Conservation (phyloP, 2,113 vertebrate species). For the Lagenorhynchus albirostris region DNA sequence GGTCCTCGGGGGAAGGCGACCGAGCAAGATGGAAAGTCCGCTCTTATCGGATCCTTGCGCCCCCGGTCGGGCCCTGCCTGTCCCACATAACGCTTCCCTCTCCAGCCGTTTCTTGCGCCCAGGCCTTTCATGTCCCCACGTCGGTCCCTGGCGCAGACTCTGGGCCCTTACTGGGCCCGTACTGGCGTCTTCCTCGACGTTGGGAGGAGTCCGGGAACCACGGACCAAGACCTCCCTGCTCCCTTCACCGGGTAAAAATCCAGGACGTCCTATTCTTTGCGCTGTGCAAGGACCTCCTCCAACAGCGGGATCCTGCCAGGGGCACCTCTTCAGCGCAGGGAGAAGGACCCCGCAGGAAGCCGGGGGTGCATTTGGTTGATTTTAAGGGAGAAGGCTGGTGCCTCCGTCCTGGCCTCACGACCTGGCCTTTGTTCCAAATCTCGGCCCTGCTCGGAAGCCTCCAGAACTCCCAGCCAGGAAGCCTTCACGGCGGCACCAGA, state of each 20-base stretch:
- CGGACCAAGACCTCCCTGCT: neutral
- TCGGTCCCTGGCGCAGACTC: neutral
- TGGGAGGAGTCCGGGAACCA: neutral
- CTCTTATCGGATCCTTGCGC: neutral
- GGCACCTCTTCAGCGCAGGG: neutral
- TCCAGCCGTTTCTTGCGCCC: neutral
- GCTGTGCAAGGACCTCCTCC: neutral
- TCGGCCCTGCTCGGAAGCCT: neutral
- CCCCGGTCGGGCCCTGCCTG: neutral
- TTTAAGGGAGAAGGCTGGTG: neutral
- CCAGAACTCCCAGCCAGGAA: neutral
- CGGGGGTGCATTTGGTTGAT: neutral
- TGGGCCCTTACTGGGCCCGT: neutral
- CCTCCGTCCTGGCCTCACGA: neutral
- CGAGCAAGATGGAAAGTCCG: neutral
- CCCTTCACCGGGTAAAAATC: neutral
- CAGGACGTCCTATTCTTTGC: neutral
- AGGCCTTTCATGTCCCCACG: neutral
- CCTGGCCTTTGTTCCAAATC: neutral
- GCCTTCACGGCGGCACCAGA: neutral
- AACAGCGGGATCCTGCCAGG: neutral
- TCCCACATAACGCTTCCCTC: neutral
- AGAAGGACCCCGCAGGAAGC: neutral
- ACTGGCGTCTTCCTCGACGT: neutral
- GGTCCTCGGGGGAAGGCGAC: neutral